Evolutionary conservation across 2,797 vertebrate genomes (phyloP), one percentile per base, ranked within the genome.

Genomic region (Smutsia temminckii): DNA sequence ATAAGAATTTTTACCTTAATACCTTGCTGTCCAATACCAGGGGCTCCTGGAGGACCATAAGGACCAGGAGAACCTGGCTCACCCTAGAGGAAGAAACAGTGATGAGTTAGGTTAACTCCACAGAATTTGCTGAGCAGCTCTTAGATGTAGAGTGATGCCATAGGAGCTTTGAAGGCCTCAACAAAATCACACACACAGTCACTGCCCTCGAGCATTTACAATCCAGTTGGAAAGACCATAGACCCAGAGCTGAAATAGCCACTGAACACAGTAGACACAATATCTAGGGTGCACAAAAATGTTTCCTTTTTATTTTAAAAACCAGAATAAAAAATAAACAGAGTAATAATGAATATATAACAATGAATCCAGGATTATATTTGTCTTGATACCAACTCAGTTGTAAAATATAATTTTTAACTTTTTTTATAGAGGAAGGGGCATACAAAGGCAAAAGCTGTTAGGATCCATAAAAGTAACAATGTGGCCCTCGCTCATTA

Each of bases 21-120:
- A 77, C 98, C 98, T 93, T 98, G 98, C 17, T 98, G 89, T 95
- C 98, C 98, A 97, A 98, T 69, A 12, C 97, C 98, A 63, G 98
- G 66, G 5, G 17, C 34, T 95, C 98, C 98, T 18, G 97, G 86
- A 80, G 98, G 98, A 81, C 98, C 98, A 85, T 96, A 97, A 59
- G 98, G 98, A 85, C 98, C 98, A 92, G 97, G 92, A 87, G 95
- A 97, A 69, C 98, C 98, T 97, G 95, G 97, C 4, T 98, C 98
- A 85, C 98, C 98, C 98, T 98, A 91, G 64, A 92, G 53, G 16
- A 90, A 96, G 89, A 96, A 95, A 96, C 34, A 86, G 59, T 4
- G 0, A 25, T 27, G 89, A 46, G 2, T 95, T 96, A 93, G 75
- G 40, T 97, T 93, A 57, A 13, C 55, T 80, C 34, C 12, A 18